phyloP scores from a whole-genome alignment of 2,113 vertebrate species.

The Redunca redunca region DNA sequence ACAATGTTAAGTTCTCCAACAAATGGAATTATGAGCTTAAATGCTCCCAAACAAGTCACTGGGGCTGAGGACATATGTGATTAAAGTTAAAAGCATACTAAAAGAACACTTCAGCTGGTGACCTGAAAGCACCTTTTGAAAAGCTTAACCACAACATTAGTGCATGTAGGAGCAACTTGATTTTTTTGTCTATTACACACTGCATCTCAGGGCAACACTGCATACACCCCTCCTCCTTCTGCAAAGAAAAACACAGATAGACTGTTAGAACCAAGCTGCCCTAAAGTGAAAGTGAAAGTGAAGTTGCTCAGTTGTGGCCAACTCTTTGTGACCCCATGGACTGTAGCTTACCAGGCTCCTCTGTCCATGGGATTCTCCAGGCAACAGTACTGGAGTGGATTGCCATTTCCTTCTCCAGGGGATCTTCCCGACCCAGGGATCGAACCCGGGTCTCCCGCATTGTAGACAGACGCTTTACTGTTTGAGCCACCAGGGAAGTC shows the following conservation, averaged over 20 bases:
- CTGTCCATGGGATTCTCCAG: too few relatives aligned
- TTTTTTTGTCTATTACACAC: neutral
- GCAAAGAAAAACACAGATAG: neutral
- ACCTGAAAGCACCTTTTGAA: slow-evolving; percentile 36
- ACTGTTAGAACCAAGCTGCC: neutral
- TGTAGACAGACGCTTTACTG: too few relatives aligned
- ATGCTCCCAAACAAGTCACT: slow-evolving; percentile 53
- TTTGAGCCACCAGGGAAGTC: too few relatives aligned
- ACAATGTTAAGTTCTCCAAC: slow-evolving; percentile 7
- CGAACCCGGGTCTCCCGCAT: accelerated
- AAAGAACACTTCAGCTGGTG: slow-evolving; percentile 56
- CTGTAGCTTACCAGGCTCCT: too few relatives aligned
- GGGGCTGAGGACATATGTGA: slow-evolving; percentile 33
- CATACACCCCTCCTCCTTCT: neutral
- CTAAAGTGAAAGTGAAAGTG: too few relatives aligned
- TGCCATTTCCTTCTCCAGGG: too few relatives aligned
- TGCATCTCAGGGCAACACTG: neutral
- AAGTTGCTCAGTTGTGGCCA: too few relatives aligned
- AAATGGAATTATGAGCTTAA: slow-evolving; percentile 46
- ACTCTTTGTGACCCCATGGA: too few relatives aligned
- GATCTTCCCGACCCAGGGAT: too few relatives aligned
- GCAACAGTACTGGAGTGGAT: too few relatives aligned
- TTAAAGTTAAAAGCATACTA: slow-evolving; percentile 64
- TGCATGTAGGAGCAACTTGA: neutral
- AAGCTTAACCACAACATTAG: neutral